Conservation (phyloP, 30 jellyfish, hydroid and myxozoan genomes). For the Aurelia aurita region DNA sequence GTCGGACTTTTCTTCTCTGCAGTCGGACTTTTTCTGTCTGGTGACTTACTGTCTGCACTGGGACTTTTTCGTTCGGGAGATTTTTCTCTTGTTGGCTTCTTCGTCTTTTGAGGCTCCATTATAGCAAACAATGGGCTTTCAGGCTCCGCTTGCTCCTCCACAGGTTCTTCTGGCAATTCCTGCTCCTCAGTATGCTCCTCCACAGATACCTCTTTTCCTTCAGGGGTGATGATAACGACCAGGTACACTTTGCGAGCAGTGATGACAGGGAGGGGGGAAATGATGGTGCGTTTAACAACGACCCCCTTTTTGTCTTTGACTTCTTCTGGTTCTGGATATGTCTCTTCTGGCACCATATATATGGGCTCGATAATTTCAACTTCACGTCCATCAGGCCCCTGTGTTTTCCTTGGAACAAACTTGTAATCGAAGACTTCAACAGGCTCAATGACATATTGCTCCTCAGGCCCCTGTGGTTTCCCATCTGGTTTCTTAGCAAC, state of each 20-base stretch:
- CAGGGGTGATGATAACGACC: slow-evolving; percentile 49
- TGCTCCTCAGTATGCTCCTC: slow-evolving; percentile 43
- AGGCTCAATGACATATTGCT: slow-evolving; percentile 76
- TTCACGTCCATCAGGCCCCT: slow-evolving; percentile 51
- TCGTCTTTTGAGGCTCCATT: slow-evolving; percentile 1
- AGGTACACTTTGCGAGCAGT: slow-evolving; percentile 85
- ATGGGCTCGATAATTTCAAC: slow-evolving; percentile 32
- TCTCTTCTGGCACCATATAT: slow-evolving; percentile 24
- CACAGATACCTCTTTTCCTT: slow-evolving; percentile 49
- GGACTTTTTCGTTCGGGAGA: slow-evolving; percentile 39
- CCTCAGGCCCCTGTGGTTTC: slow-evolving; percentile 69
- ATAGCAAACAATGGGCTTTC: slow-evolving; percentile 24
- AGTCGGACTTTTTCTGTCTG: slow-evolving; percentile 11
- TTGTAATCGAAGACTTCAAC: slow-evolving; percentile 73
- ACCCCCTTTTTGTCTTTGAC: slow-evolving; percentile 72
- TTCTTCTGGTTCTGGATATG: slow-evolving; percentile 62
- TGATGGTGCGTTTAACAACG: slow-evolving; percentile 44
- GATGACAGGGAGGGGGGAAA: slow-evolving; percentile 73
- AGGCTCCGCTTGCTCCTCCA: slow-evolving; percentile 6
- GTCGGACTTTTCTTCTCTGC: not conserved
- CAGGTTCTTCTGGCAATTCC: slow-evolving; percentile 52
- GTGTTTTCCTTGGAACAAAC: slow-evolving; percentile 20
- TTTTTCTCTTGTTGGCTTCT: not conserved
- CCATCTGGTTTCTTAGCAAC: slow-evolving; percentile 57
- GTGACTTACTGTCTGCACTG: slow-evolving; percentile 10